phyloP scores from a whole-genome alignment of 2,797 vertebrate species.

The Diglossa cyanea region DNA sequence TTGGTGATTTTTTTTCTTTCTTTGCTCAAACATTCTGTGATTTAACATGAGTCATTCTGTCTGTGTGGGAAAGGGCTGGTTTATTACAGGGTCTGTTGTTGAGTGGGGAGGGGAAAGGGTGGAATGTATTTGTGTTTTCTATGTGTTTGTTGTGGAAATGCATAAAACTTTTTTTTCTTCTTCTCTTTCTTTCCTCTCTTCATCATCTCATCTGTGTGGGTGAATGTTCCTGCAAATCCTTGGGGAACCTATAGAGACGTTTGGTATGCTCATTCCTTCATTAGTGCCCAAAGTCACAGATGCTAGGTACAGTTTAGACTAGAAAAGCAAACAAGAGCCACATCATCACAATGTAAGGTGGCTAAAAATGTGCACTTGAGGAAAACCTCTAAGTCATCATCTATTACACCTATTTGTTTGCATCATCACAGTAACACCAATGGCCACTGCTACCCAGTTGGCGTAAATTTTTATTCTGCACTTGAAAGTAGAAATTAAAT shows the following conservation, averaged over 20 bases:
- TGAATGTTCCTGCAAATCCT: slow-evolving; percentile 89
- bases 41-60: slow-evolving; percentile 59
- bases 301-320: not conserved
- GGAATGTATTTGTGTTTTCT: slow-evolving; percentile 64
- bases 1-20: not conserved
- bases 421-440: not conserved
- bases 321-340: not conserved
- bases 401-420: not conserved
- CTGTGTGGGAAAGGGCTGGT: slow-evolving; percentile 49
- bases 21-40: slow-evolving; percentile 52
- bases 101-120: slow-evolving; percentile 21
- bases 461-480: not conserved
- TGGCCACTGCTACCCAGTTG: not conserved
- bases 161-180: slow-evolving; percentile 68
- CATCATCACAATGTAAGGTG: not conserved
- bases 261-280: slow-evolving; percentile 89
- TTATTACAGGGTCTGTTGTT: slow-evolving; percentile 5
- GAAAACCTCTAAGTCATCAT: slow-evolving; percentile 5
- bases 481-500: not conserved
- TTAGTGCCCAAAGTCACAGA: slow-evolving; percentile 84
- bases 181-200: slow-evolving; percentile 76
- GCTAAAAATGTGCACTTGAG: slow-evolving; percentile 67
- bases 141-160: slow-evolving; percentile 68
- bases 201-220: slow-evolving; percentile 87
- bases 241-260: slow-evolving; percentile 90